Evolutionary conservation across 1,140 invertebrate genomes (phyloP).

Genomic region (Coelopa frigida): DNA sequence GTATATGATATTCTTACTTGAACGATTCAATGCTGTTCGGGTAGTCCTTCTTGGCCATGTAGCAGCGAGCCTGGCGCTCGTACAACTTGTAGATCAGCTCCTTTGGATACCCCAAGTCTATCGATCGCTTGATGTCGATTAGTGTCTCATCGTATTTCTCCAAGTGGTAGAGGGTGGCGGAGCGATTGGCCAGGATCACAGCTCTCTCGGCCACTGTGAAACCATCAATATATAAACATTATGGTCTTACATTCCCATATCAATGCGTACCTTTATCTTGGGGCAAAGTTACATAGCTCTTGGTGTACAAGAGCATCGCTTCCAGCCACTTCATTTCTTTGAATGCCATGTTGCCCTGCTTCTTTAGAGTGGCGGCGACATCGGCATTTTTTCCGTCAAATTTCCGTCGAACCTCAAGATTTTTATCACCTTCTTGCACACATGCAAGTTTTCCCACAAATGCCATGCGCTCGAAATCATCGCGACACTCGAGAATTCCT

Average conservation of each 20-base stretch:
- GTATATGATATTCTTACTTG: slow-evolving; percentile 42
- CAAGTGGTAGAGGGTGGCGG: slow-evolving; percentile 77
- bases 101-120: slow-evolving; percentile 64
- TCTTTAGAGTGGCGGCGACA: slow-evolving; percentile 59
- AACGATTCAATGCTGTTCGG: slow-evolving; percentile 60
- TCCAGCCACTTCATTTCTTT: slow-evolving; percentile 65
- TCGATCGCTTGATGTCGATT: slow-evolving; percentile 62
- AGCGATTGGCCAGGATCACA: slow-evolving; percentile 77
- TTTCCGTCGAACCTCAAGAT: slow-evolving; percentile 29
- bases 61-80: slow-evolving; percentile 68
- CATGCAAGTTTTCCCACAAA: slow-evolving; percentile 32
- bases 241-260: not conserved
- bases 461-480: slow-evolving; percentile 36
- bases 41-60: slow-evolving; percentile 63
- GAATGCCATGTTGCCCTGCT: slow-evolving; percentile 71
- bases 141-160: slow-evolving; percentile 59
- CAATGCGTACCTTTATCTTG: slow-evolving; percentile 52
- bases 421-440: slow-evolving; percentile 26
- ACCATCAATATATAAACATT: not conserved
- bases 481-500: slow-evolving; percentile 21
- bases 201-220: slow-evolving; percentile 54
- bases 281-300: slow-evolving; percentile 59
- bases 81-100: slow-evolving; percentile 69
- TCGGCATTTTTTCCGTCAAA: slow-evolving; percentile 55
- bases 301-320: slow-evolving; percentile 67